phyloP scores from a whole-genome alignment of 2,888 invertebrate genomes.

The Yponomeuta sedellus region DNA sequence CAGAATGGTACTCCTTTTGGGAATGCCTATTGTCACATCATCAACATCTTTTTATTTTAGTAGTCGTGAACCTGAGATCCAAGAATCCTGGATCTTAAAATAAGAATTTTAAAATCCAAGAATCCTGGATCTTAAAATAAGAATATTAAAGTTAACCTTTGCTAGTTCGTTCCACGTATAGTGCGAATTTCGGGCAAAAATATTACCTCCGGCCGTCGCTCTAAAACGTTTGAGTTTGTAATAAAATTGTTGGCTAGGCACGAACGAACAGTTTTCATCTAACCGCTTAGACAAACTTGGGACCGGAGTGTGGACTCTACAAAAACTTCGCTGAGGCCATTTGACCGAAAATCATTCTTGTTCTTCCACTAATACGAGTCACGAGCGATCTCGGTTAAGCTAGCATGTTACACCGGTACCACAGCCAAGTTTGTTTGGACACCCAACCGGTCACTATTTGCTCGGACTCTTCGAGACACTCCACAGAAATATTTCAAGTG shows the following conservation, averaged over 20 bases:
- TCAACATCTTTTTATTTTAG: neutral
- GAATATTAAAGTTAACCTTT: too few relatives aligned
- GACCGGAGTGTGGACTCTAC: neutral
- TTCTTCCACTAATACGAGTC: neutral
- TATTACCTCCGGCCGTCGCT: too few relatives aligned
- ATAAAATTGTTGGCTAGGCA: neutral
- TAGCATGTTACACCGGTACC: conserved; percentile 11
- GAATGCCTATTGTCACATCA: neutral
- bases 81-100: neutral
- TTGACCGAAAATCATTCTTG: neutral
- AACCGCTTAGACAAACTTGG: conserved; percentile 40
- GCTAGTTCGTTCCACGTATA: too few relatives aligned
- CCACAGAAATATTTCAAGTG: conserved; percentile 57
- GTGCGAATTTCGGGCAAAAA: too few relatives aligned
- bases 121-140: neutral
- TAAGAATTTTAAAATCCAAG: neutral
- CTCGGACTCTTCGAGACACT: conserved; percentile 61
- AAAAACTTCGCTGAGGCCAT: neutral
- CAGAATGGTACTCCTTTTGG: neutral
- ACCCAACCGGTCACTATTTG: conserved; percentile 72
- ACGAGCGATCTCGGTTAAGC: neutral
- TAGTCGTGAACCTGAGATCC: neutral
- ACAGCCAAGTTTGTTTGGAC: conserved; percentile 54
- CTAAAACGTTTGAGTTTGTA: neutral
- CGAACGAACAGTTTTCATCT: conserved; percentile 44